These are phyloP conservation scores for Labeo calbasu DNA, from an alignment of 2,797 vertebrate species.

Conservation along the genomic window DNA sequence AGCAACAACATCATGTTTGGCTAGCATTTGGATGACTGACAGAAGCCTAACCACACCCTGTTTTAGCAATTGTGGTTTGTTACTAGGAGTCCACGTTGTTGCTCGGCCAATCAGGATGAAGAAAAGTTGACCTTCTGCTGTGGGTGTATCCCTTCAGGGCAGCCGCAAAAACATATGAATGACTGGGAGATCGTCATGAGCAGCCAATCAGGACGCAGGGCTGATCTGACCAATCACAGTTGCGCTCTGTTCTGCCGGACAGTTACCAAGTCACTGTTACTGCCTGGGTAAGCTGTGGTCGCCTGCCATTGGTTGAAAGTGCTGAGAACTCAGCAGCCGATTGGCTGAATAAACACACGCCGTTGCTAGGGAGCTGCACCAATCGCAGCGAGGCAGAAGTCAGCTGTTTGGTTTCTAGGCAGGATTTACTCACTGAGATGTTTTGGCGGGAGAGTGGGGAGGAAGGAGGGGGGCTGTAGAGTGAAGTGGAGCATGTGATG, in stretches of 20 bases:
- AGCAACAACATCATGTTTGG: slow-evolving; percentile 69
- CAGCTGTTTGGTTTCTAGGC: slow-evolving; percentile 80
- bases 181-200: slow-evolving; percentile 71
- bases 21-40: slow-evolving; percentile 72
- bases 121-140: slow-evolving; percentile 41
- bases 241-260: slow-evolving; percentile 63
- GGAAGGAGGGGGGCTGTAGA: slow-evolving; percentile 62
- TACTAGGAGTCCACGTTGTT: slow-evolving; percentile 77
- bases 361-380: slow-evolving; percentile 83
- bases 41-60: slow-evolving; percentile 68
- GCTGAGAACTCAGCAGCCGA: slow-evolving; percentile 73
- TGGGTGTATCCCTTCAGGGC: slow-evolving; percentile 37
- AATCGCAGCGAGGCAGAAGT: slow-evolving; percentile 77
- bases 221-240: slow-evolving; percentile 69
- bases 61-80: slow-evolving; percentile 72
- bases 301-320: slow-evolving; percentile 83
- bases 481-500: slow-evolving; percentile 83
- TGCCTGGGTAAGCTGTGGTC: slow-evolving; percentile 74
- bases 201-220: slow-evolving; percentile 58
- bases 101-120: slow-evolving; percentile 74
- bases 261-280: slow-evolving; percentile 86
- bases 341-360: slow-evolving; percentile 77
- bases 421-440: slow-evolving; percentile 80
- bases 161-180: slow-evolving; percentile 81
- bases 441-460: slow-evolving; percentile 78